These are phyloP conservation scores for Mellivora capensis DNA, from an alignment of 2,113 vertebrate species.

Conservation along the genomic window DNA sequence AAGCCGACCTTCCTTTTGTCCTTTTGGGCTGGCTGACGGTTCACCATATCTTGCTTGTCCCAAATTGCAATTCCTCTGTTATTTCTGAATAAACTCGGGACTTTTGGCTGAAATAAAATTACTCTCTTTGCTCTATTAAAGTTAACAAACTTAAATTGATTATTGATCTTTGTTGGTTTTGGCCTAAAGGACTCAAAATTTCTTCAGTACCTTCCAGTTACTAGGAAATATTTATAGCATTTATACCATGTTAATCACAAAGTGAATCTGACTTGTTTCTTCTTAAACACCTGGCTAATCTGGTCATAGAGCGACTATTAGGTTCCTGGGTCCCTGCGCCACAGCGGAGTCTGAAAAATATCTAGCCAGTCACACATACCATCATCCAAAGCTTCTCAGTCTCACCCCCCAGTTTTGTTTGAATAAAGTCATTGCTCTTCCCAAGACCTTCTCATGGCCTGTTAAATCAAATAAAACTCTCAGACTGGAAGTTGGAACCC, in stretches of 20 bases:
- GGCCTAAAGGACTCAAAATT: background rate
- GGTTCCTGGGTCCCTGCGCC: background rate
- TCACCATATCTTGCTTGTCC: background rate
- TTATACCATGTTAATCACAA: constrained; percentile 21
- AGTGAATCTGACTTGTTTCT: background rate
- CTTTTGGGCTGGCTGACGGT: background rate
- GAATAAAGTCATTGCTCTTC: background rate
- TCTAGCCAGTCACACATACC: background rate
- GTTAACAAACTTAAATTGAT: background rate
- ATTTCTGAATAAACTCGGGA: background rate
- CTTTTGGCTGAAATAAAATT: background rate
- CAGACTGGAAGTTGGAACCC: background rate
- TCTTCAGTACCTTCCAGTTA: background rate
- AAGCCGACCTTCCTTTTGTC: background rate
- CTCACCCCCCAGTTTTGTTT: background rate
- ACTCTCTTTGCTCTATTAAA: background rate
- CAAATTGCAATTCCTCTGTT: background rate
- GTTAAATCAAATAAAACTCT: background rate
- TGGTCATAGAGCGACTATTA: background rate
- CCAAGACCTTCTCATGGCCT: background rate
- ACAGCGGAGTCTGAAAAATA: background rate
- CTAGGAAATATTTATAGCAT: background rate
- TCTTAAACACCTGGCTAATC: background rate
- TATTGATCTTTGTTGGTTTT: background rate
- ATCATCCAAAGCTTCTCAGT: background rate